Conservation (phyloP, 2,888 invertebrate species). For the Cyclophora albipunctata region DNA sequence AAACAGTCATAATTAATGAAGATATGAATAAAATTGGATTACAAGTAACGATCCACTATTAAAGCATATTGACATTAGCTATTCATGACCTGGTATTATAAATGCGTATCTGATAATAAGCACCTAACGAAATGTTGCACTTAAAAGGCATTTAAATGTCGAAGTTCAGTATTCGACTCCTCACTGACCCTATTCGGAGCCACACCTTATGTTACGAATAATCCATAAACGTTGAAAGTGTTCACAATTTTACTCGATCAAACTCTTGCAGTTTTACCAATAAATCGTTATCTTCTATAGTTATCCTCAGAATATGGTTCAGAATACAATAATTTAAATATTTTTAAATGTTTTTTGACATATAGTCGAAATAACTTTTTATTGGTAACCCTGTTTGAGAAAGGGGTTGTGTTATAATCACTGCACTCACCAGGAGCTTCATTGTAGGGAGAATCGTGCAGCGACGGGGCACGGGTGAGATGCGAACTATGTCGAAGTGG, state of each 20-base stretch:
- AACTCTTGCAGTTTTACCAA: too few relatives aligned
- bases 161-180: slow-evolving; percentile 54
- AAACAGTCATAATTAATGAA: too few relatives aligned
- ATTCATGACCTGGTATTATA: too few relatives aligned
- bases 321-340: too few relatives aligned
- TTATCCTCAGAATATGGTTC: too few relatives aligned
- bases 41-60: too few relatives aligned
- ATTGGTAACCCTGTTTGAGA: slow-evolving; percentile 5
- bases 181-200: slow-evolving; percentile 49
- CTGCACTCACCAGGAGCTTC: slow-evolving; percentile 67
- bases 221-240: slow-evolving; percentile 22
- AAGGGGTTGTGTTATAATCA: slow-evolving; percentile 19
- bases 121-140: slow-evolving; percentile 41
- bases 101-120: slow-evolving; percentile 9
- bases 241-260: too few relatives aligned
- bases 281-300: too few relatives aligned
- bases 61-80: too few relatives aligned
- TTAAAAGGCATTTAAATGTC: slow-evolving; percentile 50
- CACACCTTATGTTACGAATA: slow-evolving; percentile 45
- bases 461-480: slow-evolving; percentile 54
- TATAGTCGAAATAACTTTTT: slow-evolving; percentile 3
- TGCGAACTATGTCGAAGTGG: slow-evolving; percentile 71
- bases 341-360: too few relatives aligned
- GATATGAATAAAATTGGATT: too few relatives aligned
- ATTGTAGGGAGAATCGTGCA: slow-evolving; percentile 54